Evolutionary conservation across 2,888 invertebrate genomes (phyloP).

Genomic region (Aphidius colemani): DNA sequence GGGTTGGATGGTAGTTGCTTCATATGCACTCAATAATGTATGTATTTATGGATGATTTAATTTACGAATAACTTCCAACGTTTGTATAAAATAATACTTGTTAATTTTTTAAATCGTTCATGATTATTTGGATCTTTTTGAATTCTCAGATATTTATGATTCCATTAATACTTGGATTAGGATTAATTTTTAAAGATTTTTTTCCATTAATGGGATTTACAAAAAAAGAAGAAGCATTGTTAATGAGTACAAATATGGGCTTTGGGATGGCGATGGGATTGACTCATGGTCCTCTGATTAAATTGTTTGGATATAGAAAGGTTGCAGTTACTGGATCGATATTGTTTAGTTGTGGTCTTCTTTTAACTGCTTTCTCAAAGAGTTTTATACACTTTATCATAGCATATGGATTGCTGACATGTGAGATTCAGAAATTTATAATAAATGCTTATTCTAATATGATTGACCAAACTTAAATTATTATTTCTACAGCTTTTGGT

Average conservation of each 20-base stretch:
- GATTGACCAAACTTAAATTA: slow-evolving; percentile 11
- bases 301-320: slow-evolving; percentile 69
- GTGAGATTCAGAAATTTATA: slow-evolving; percentile 62
- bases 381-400: slow-evolving; percentile 67
- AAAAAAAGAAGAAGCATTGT: slow-evolving; percentile 67
- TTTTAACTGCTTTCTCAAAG: slow-evolving; percentile 65
- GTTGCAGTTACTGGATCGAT: slow-evolving; percentile 66
- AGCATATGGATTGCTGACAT: slow-evolving; percentile 71
- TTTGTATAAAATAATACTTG: slow-evolving; percentile 7
- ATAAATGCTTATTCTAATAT: slow-evolving; percentile 1
- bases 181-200: slow-evolving; percentile 70
- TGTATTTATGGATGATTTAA: slow-evolving; percentile 55
- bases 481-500: slow-evolving; percentile 65
- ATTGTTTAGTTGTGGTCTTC: slow-evolving; percentile 65
- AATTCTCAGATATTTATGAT: slow-evolving; percentile 58
- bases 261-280: slow-evolving; percentile 71
- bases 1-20: slow-evolving; percentile 69
- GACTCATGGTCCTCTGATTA: slow-evolving; percentile 69
- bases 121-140: not conserved
- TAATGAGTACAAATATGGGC: slow-evolving; percentile 71
- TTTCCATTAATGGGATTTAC: slow-evolving; percentile 65
- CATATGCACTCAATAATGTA: slow-evolving; percentile 68
- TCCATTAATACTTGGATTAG: slow-evolving; percentile 69
- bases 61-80: no score
- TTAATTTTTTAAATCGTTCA: not conserved